Percentiles rank a stretch among this genome's conserved stretches.
Evolutionary conservation across 2,113 vertebrate genomes (phyloP).

Genomic region (Megalops atlanticus): DNA sequence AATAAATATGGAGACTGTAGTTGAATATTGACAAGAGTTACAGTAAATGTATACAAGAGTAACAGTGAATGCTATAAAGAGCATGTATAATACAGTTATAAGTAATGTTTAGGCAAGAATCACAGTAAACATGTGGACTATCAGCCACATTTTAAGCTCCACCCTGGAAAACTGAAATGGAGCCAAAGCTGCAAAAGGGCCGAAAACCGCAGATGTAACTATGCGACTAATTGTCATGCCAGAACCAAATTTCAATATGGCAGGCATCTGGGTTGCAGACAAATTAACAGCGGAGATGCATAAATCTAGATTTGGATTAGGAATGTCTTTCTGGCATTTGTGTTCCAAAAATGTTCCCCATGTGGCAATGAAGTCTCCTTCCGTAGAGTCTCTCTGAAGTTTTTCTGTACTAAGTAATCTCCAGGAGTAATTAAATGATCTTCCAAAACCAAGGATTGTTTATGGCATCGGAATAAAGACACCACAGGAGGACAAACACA

Average conservation of each 20-base stretch:
- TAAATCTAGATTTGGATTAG: constrained; percentile 53
- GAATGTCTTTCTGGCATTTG: constrained; percentile 44
- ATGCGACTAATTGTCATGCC: constrained; percentile 17
- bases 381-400: constrained; percentile 41
- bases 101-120: no score
- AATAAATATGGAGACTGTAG: no score
- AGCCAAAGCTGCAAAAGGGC: constrained; percentile 34
- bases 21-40: no score
- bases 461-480: constrained; percentile 8
- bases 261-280: constrained; percentile 60
- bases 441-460: constrained; percentile 1
- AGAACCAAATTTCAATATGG: constrained; percentile 51
- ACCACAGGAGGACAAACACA: not conserved
- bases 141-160: no score
- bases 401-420: constrained; percentile 2
- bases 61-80: not conserved
- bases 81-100: not conserved
- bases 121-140: no score
- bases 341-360: constrained; percentile 52
- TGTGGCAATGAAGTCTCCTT: constrained; percentile 51
- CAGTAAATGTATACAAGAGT: no score
- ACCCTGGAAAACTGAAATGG: constrained; percentile 28
- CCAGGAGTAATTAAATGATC: constrained; percentile 30
- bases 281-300: constrained; percentile 52
- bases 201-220: constrained; percentile 22